Evolutionary conservation across 1,140 invertebrate species (phyloP), one percentile per base, ranked within the genome.

Genomic region (Subanguina moxae): DNA sequence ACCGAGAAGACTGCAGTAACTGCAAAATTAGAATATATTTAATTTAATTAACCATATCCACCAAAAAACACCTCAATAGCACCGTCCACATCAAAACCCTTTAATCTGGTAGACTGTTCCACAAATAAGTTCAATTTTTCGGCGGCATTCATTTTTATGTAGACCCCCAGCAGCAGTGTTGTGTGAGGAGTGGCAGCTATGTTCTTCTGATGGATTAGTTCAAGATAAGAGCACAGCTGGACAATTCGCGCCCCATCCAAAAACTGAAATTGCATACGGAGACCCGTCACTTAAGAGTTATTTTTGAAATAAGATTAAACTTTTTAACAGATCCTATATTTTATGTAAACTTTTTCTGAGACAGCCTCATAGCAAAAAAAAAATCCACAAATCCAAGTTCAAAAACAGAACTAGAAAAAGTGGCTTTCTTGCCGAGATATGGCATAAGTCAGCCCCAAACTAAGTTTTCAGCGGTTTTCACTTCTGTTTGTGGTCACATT

Each of bases 31-130:
- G n/a, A 21, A 52, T 52, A 52, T 15, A 52, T 11, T 11, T 57
- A 57, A 11, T 57, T 28, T 25, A 52, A 7, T 21, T 52, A 62
- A 69, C 48, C 17, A 17, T 19, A 57, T 23, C 19, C 52, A 78
- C n/a, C n/a, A n/a, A n/a, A n/a, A n/a, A n/a, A n/a, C n/a, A n/a
- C 78, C 71, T 79, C 70, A 45, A 79, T 72, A 25, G 77, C 71
- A 21, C 62, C 61, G 11, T 73, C 63, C 25, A 78, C 46, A 62
- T 79, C 78, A 38, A 78, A 70, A 21, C 52, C 42, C 7, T 45
- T 46, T 28, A 48, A 46, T 32, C 65, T 17, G 13, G 62, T 58
- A 21, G 62, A 67, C 25, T 80, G 67, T 1, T 74, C 65, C 30
- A 80, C 59, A 61, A 82, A 80, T n/a, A 57, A 19, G 23, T 56